Evolutionary conservation across 35 echinoderm and acorn worm genomes (phyloP).

Genomic region (Apostichopus parvimensis): DNA sequence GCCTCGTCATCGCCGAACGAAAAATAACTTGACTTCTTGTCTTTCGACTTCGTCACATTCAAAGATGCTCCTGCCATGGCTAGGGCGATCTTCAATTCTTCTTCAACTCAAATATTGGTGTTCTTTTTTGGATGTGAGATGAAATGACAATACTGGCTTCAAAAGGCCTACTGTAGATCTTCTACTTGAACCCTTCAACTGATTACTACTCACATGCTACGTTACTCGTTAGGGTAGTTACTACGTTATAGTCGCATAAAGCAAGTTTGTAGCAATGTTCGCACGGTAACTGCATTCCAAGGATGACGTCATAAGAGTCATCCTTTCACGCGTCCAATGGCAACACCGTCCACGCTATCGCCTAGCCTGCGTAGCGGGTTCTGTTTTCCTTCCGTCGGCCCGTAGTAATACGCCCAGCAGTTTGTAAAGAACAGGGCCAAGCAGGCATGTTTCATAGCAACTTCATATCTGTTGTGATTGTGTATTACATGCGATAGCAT

Average conservation of each 20-base stretch:
- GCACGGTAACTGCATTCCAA: neutral
- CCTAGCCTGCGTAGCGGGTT: no score
- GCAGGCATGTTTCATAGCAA: no score
- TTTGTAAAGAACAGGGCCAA: no score
- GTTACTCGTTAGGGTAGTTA: no score
- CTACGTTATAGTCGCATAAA: neutral
- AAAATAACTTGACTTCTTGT: slow-evolving; percentile 39
- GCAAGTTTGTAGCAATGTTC: neutral
- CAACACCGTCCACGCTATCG: no score
- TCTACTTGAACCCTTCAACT: neutral
- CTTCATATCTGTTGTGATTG: no score
- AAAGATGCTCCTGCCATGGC: neutral
- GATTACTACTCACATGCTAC: neutral
- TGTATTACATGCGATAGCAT: no score
- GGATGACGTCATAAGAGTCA: neutral
- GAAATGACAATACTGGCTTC: neutral
- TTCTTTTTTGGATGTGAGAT: neutral
- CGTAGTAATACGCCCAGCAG: no score
- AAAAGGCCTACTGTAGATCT: neutral
- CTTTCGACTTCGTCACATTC: neutral
- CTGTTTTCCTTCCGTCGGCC: no score
- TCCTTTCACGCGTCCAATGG: neutral
- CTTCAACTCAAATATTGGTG: neutral
- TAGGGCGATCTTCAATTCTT: neutral
- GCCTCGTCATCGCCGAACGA: slow-evolving; percentile 57